Evolutionary conservation across 2,797 vertebrate species (phyloP).

Genomic region (Apogon hyalosoma): DNA sequence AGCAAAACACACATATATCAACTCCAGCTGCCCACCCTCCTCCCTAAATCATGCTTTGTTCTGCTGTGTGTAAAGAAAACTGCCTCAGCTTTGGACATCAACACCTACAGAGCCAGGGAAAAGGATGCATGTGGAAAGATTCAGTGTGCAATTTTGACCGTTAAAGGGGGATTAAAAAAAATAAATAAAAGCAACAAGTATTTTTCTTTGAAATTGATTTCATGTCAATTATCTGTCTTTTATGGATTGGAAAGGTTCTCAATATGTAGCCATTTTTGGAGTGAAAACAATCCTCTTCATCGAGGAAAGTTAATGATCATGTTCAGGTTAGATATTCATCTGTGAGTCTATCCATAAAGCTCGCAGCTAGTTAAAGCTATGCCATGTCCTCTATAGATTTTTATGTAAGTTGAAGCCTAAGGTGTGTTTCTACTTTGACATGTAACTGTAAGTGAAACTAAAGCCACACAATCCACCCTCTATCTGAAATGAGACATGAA

Average conservation of each 20-base stretch:
- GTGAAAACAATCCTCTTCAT: slow-evolving; percentile 56
- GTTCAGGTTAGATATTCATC: slow-evolving; percentile 62
- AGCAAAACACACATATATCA: slow-evolving; percentile 83
- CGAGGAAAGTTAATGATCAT: slow-evolving; percentile 59
- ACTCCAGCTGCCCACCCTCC: slow-evolving; percentile 66
- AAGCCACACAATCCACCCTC: slow-evolving; percentile 17
- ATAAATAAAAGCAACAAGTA: slow-evolving; percentile 3
- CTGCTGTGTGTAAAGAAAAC: slow-evolving; percentile 72
- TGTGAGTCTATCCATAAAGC: slow-evolving; percentile 59
- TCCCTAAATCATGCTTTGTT: slow-evolving; percentile 83
- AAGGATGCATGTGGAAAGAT: slow-evolving; percentile 31
- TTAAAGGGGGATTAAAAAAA: too few relatives aligned
- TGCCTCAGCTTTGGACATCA: slow-evolving; percentile 67
- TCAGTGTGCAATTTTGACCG: neutral
- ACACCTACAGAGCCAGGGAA: slow-evolving; percentile 52
- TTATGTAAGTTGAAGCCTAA: slow-evolving; percentile 45
- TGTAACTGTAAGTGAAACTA: slow-evolving; percentile 19
- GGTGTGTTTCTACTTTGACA: slow-evolving; percentile 43
- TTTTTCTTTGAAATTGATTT: too few relatives aligned
- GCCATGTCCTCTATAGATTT: slow-evolving; percentile 45
- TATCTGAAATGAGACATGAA: slow-evolving; percentile 19
- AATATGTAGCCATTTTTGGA: slow-evolving; percentile 39
- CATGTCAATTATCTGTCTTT: neutral
- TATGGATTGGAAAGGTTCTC: neutral
- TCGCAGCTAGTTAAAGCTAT: slow-evolving; percentile 57